These are phyloP conservation scores for Actinernus sp. DNA, from an alignment of 92 coral and sea anemone species.

Conservation along the genomic window DNA sequence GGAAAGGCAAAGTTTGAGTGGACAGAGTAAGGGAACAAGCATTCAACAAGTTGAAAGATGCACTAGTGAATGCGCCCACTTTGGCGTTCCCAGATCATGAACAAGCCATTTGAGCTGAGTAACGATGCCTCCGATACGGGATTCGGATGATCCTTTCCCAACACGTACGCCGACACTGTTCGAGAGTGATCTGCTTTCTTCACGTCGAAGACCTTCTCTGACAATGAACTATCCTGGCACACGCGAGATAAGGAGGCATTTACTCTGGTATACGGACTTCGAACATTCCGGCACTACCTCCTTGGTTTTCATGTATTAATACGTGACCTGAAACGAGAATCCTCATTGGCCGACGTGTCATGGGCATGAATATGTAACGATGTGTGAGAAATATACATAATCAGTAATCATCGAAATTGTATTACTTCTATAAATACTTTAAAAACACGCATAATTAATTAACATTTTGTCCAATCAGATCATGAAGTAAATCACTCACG, in stretches of 20 bases:
- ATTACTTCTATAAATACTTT: too few relatives aligned
- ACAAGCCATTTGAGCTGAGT: constrained; percentile 55
- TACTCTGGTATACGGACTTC: constrained; percentile 30
- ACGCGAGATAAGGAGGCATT: constrained; percentile 48
- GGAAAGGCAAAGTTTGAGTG: constrained; percentile 42
- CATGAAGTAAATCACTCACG: too few relatives aligned
- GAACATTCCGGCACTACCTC: constrained; percentile 39
- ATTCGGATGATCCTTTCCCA: too few relatives aligned
- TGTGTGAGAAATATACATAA: too few relatives aligned
- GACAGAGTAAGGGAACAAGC: constrained; percentile 45
- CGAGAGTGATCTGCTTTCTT: constrained; percentile 46
- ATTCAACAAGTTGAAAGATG: constrained; percentile 59
- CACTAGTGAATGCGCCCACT: constrained; percentile 37
- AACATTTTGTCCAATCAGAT: too few relatives aligned
- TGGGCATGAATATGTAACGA: too few relatives aligned
- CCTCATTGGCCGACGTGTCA: too few relatives aligned
- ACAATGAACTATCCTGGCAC: constrained; percentile 54
- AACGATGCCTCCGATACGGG: constrained; percentile 64
- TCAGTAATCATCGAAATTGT: too few relatives aligned
- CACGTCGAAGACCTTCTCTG: constrained; percentile 33
- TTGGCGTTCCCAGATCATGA: constrained; percentile 58
- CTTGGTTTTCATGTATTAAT: too few relatives aligned
- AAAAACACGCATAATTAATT: too few relatives aligned
- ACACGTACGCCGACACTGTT: constrained; percentile 34
- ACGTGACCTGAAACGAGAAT: too few relatives aligned